A percentile compares a stretch with the other conserved stretches of the same genome.
These are phyloP conservation scores for Stenoptilia bipunctidactyla DNA, from an alignment of 2,888 invertebrate genomes.

Conservation along the genomic window DNA sequence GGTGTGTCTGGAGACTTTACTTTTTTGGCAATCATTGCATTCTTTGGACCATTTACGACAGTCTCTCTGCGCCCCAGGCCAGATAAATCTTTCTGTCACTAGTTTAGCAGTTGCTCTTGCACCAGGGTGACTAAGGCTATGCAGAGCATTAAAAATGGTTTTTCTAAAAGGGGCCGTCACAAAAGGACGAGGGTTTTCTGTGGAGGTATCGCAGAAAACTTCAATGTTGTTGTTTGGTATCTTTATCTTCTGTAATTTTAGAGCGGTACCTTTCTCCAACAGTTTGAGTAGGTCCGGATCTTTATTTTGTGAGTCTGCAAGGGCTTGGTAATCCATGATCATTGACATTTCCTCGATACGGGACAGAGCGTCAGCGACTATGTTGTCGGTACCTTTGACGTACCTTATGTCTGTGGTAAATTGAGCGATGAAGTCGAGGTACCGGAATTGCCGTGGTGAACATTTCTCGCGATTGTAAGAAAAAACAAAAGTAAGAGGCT, in stretches of 20 bases:
- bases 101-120: too few species aligned
- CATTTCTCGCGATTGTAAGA: too few species aligned
- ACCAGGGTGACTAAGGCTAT: too few species aligned
- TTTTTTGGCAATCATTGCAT: too few species aligned
- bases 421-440: conserved; percentile 16
- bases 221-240: conserved; percentile 11
- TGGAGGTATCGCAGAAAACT: conserved; percentile 13
- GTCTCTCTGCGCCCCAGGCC: too few species aligned
- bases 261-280: conserved; percentile 1
- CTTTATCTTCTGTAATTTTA: conserved; percentile 8
- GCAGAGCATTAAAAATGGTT: not conserved
- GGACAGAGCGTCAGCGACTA: conserved; percentile 20
- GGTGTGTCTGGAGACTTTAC: too few species aligned
- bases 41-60: too few species aligned
- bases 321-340: conserved; percentile 6
- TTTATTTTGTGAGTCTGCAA: conserved; percentile 10
- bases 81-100: too few species aligned
- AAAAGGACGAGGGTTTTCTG: conserved; percentile 11
- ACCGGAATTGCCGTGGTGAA: too few species aligned
- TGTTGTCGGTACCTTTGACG: conserved; percentile 18
- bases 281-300: conserved; percentile 12
- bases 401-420: conserved; percentile 19
- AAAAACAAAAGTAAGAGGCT: conserved; percentile 14
- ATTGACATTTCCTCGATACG: conserved; percentile 15
- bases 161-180: conserved; percentile 6